These are phyloP conservation scores for Dendropsophus ebraccatus DNA, from an alignment of 2,113 vertebrate species.

Conservation along the genomic window DNA sequence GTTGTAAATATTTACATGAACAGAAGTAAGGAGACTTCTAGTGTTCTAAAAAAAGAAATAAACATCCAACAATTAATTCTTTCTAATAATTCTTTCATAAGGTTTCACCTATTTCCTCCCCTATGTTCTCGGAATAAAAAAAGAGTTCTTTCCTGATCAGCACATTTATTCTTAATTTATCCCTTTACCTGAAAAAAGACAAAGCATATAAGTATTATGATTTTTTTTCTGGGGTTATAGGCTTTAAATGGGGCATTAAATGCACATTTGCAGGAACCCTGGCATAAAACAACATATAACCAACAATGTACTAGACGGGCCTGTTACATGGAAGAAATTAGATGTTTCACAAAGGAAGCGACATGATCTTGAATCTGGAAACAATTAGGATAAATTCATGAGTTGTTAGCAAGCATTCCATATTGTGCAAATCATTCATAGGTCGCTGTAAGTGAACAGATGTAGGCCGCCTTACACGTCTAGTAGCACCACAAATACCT, in stretches of 20 bases:
- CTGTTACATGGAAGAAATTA: constrained; percentile 68
- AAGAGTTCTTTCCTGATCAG: constrained; percentile 47
- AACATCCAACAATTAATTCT: not conserved
- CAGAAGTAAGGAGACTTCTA: not conserved
- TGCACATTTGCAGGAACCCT: constrained; percentile 69
- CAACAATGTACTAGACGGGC: constrained; percentile 70
- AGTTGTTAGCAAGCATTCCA: constrained; percentile 74
- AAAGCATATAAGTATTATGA: constrained; percentile 59
- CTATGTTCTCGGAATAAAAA: constrained; percentile 25
- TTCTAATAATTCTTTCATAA: not conserved
- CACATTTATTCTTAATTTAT: not conserved
- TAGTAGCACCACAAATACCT: not conserved
- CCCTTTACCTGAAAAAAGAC: not conserved
- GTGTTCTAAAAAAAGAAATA: not conserved
- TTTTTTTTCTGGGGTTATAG: constrained; percentile 55
- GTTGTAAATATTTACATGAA: constrained; percentile 5
- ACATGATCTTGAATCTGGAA: constrained; percentile 72
- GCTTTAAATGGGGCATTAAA: constrained; percentile 70
- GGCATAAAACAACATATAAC: constrained; percentile 68
- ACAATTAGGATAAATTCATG: constrained; percentile 76
- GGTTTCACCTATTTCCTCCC: too few relatives aligned
- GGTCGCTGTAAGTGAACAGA: constrained; percentile 66
- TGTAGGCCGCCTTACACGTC: constrained; percentile 52
- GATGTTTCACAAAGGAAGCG: constrained; percentile 67
- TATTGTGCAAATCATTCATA: constrained; percentile 73